Base-by-base conservation (phyloP, 2,113 vertebrate species). In the Solea senegalensis region DNA sequence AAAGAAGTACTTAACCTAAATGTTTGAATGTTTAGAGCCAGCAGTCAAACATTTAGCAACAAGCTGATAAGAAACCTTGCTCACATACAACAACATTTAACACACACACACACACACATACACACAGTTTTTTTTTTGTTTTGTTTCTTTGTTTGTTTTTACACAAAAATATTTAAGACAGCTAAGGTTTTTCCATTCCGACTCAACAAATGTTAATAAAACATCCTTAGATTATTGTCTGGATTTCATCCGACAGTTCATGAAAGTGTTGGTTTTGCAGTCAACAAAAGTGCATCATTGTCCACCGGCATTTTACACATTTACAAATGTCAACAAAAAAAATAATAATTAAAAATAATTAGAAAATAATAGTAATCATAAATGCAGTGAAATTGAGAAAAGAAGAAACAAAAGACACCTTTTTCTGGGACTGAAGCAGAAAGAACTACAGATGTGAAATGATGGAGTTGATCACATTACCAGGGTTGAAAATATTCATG, bases 91-190 rank as follows among this genome's bases (percentile, higher is more conserved):
- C 65, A 80, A 72, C 79, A 79, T 75, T 74, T 57, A 65, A 83
- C 57, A 64, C 54, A 72, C 75, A 67, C 52, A 68, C 52, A 82
- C 50, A 83, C 57, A 64, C 54, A 72, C 75, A 67, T 48, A 68
- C 52, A 82, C 50, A 56, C 49, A 68, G 51, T 34, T 34, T 34
- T 34, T 34, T 21, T 21, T 21, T 21, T n/a, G n/a, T 52, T 21
- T 68, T 58, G 12, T 40, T 69, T 64, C 44, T 60, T 66, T 71
- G 1, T 34, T 34, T 34, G 3, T 63, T 81, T 83, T 75, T 59
- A 85, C 73, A 84, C 21, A 27, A 69, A 86, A 79, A 84, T 88
- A 86, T 74, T 88, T 88, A 87, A 90, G 82, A 89, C 83, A 82
- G 73, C 73, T 56, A 78, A 78, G 71, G 77, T 80, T 86, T 81